phyloP scores from a whole-genome alignment of 2,113 vertebrate genomes.

The Gavia stellata region DNA sequence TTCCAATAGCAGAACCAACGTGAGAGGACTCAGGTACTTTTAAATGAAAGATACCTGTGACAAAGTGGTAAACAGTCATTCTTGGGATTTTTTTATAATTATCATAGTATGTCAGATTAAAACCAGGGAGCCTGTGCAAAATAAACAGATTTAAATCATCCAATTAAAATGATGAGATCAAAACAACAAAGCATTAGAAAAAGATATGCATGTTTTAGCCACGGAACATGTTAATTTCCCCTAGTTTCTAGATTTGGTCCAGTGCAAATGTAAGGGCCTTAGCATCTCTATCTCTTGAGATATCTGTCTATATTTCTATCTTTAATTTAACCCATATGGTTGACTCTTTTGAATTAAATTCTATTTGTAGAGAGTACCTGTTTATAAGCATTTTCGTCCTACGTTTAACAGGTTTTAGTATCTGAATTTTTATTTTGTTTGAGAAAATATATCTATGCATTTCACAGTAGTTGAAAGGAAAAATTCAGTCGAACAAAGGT shows the following conservation, averaged over 20 bases:
- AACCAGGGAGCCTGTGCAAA: neutral
- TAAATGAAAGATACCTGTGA: constrained; percentile 93
- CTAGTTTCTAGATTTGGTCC: neutral
- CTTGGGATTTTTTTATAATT: neutral
- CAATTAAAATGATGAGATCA: neutral
- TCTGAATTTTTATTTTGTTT: neutral
- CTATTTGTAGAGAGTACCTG: neutral
- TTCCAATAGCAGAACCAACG: constrained; percentile 87
- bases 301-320: neutral
- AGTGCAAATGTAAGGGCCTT: neutral
- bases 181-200: neutral
- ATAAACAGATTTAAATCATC: neutral
- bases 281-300: neutral
- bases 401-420: neutral
- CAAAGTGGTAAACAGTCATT: constrained; percentile 10
- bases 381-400: neutral
- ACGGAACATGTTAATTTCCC: neutral
- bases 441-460: neutral
- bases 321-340: neutral
- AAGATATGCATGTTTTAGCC: neutral
- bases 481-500: neutral
- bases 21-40: constrained; percentile 91
- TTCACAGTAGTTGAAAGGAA: neutral
- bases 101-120: neutral
- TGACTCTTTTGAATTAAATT: neutral